Base-by-base conservation (phyloP, 2,797 vertebrate species). In the Phataginus tricuspis region DNA sequence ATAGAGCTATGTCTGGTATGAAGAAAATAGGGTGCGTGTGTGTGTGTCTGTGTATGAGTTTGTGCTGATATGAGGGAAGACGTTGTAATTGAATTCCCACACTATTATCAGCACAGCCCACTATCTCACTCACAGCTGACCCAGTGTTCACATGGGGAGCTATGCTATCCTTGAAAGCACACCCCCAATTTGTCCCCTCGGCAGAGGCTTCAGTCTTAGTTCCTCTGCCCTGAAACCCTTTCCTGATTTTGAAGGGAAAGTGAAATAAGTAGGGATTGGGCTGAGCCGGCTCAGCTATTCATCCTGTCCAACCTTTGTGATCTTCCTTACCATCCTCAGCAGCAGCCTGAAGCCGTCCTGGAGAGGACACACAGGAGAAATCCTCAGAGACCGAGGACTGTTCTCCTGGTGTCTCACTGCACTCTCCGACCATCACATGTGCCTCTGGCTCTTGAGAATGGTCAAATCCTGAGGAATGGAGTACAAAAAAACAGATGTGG, bases 331-430 rank as follows among this genome's bases (percentile, higher is more conserved):
- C 78, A 6, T 59, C 4, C 0, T 85, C 19, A 7, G 84, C 23
- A 68, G 6, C 1, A 53, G 0, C 1, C 9, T 3, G 1, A 9
- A 63, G 11, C 14, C 64, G 0, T 0, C 0, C 0, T 1, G 6
- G 2, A 2, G n/a, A 69, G 4, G 78, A 75, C 3, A 31, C 1
- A 12, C 13, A 51, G 7, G 34, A 49, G 16, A 63, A 21, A 37
- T 92, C 51, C 1, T 39, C 39, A 5, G n/a, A n/a, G n/a, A n/a
- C n/a, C n/a, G 53, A 80, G 19, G 64, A 29, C 8, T 68, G 34
- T 29, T 57, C 27, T 71, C 4, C 39, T 57, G 27, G 8, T 34
- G 10, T 31, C 7, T 85, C 57, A 16, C 1, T 7, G 1, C 0
- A 13, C 1, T 2, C 7, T 49, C 59, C 0, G 37, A 45, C 39